These are phyloP conservation scores for Mantis religiosa DNA, from an alignment of 2,888 invertebrate species.

Conservation along the genomic window DNA sequence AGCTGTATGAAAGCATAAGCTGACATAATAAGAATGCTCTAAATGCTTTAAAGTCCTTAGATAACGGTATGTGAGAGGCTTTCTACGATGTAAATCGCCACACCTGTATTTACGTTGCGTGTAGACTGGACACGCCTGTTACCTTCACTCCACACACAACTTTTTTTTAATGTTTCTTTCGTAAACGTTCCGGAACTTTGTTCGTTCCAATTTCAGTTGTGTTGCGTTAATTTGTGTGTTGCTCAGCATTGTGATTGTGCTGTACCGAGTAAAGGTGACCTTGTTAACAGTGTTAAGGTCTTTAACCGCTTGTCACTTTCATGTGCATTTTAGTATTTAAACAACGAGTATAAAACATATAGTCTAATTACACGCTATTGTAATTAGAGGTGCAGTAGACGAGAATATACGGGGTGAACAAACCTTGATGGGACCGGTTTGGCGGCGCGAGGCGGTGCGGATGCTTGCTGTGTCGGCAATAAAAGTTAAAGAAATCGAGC, in stretches of 20 bases:
- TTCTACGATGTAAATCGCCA: not conserved
- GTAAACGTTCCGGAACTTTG: not conserved
- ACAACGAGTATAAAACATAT: too few species aligned
- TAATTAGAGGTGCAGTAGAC: too few species aligned
- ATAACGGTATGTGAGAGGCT: not conserved
- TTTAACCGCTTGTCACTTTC: too few species aligned
- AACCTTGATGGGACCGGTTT: too few species aligned
- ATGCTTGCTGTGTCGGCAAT: too few species aligned
- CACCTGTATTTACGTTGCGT: not conserved
- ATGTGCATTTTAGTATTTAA: too few species aligned
- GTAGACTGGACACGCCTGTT: not conserved
- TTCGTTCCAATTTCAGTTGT: not conserved
- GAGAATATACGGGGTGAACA: too few species aligned
- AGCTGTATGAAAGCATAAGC: not conserved
- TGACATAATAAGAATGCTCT: not conserved
- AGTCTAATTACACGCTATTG: too few species aligned
- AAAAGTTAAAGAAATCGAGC: too few species aligned
- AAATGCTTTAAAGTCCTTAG: not conserved
- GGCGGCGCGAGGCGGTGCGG: too few species aligned
- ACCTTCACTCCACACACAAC: not conserved
- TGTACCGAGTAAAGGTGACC: not conserved
- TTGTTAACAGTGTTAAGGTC: not conserved
- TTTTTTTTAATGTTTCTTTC: not conserved
- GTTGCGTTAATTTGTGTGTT: not conserved
- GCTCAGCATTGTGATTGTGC: not conserved